Percentiles rank a stretch among this genome's conserved stretches.
Evolutionary conservation across 2,797 vertebrate genomes (phyloP).

Genomic region (Macroramphosus scolopax): DNA sequence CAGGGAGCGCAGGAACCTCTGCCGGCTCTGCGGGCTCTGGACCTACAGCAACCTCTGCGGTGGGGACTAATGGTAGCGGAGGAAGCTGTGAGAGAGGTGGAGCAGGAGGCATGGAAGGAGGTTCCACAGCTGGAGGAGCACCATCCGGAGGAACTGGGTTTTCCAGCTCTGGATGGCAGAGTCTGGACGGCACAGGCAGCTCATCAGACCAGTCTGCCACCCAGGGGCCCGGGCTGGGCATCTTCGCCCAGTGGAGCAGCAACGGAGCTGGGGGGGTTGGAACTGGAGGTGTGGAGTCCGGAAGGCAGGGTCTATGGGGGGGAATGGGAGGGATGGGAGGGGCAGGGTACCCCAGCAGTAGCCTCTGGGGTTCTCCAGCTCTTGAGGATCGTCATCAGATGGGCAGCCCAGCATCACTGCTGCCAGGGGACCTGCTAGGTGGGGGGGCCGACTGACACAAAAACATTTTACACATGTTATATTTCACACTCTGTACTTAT

Average conservation of each 20-base stretch:
- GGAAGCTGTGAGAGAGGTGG: conserved; percentile 60
- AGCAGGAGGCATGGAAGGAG: conserved; percentile 54
- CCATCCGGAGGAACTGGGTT: conserved; percentile 55
- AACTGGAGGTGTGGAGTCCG: conserved; percentile 79
- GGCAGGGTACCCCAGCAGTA: conserved; percentile 87
- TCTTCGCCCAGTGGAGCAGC: conserved; percentile 96
- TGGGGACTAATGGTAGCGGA: conserved; percentile 55
- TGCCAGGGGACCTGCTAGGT: conserved; percentile 97
- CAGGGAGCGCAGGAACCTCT: conserved; percentile 53
- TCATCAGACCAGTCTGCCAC: conserved; percentile 77
- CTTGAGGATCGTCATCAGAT: conserved; percentile 97
- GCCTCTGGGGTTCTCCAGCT: conserved; percentile 91
- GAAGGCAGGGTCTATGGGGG: conserved; percentile 91
- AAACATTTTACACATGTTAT: conserved; percentile 44
- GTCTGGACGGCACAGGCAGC: conserved; percentile 86
- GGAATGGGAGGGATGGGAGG: conserved; percentile 82
- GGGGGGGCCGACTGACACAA: conserved; percentile 83
- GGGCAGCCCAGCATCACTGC: conserved; percentile 95
- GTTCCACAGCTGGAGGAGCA: conserved; percentile 49
- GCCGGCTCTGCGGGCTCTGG: conserved; percentile 53
- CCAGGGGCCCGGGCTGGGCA: conserved; percentile 83
- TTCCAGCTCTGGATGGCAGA: conserved; percentile 86
- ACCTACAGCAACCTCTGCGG: conserved; percentile 29
- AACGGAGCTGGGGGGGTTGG: conserved; percentile 72
- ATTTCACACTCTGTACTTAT: conserved; percentile 55